Percentiles rank a stretch among this genome's conserved stretches.
Evolutionary conservation across 2,888 invertebrate species (phyloP).

Genomic region (Caenorhabditis sulstoni): DNA sequence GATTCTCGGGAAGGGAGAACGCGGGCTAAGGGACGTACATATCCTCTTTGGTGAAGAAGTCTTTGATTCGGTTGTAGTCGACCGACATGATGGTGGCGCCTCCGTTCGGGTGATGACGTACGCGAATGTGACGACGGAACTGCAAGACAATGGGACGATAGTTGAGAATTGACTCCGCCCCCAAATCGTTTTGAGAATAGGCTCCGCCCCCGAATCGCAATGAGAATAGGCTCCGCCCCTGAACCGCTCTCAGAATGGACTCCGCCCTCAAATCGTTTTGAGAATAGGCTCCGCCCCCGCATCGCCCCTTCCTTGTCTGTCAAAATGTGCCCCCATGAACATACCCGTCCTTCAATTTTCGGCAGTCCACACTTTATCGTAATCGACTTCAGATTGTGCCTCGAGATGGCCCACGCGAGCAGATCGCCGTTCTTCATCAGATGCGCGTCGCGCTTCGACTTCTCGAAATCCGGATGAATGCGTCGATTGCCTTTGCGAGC

Average conservation of each 20-base stretch:
- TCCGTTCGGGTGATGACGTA: constrained; percentile 88
- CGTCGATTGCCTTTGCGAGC: too few species aligned
- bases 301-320: too few species aligned
- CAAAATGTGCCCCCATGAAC: too few species aligned
- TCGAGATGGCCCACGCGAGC: background rate
- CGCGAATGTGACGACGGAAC: constrained; percentile 83
- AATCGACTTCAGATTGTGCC: constrained; percentile 5
- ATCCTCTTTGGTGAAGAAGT: constrained; percentile 85
- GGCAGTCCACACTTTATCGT: constrained; percentile 47
- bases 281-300: too few species aligned
- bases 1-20: too few species aligned
- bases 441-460: constrained; percentile 7
- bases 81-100: constrained; percentile 93
- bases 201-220: too few species aligned
- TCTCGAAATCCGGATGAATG: constrained; percentile 18
- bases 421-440: background rate
- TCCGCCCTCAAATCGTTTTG: too few species aligned
- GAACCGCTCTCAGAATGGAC: too few species aligned
- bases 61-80: constrained; percentile 84
- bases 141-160: too few species aligned
- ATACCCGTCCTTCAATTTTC: constrained; percentile 34
- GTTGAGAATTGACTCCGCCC: too few species aligned
- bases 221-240: too few species aligned
- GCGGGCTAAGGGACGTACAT: constrained; percentile 53
- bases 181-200: too few species aligned